Evolutionary conservation across 2,888 invertebrate species (phyloP), one percentile per base, ranked within the genome.

Genomic region (Macrosoma leucophasiata): DNA sequence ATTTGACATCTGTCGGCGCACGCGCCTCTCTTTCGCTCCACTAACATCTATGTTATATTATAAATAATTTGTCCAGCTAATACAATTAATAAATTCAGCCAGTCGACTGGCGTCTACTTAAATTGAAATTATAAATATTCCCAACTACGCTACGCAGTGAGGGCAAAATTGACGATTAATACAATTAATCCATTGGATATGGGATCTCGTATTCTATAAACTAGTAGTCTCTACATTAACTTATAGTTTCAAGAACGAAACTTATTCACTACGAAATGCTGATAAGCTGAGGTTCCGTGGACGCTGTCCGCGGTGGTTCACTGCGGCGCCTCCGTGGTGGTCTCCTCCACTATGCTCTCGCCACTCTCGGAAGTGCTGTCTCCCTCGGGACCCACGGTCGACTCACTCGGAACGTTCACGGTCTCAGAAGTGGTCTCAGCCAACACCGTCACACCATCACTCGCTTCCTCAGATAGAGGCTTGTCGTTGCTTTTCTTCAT

Each of bases 1-100:
- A 65, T 67, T 71, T 71, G 72, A 72, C 72, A 62, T 55, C 46
- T 55, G 55, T 37, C 23, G 41, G 30, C 45, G 52, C 48, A 48
- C 51, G 55, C 61, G 56, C 56, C 54, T 41, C 43, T 40, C 48
- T 43, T 53, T 54, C 61, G 55, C 50, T 58, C 53, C 50, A 50
- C 62, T 65, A 50, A 38, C n/a, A n/a, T 44, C 62, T 68, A 66
- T 48, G 47, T 42, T 48, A 39, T 55, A 56, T 61, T 74, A 75
- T 72, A 74, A 77, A 78, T 78, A 78, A 72, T 78, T 78, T 79
- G 77, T 79, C 81, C 79, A 69, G 62, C 71, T 77, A 73, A 59
- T 65, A 70, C 65, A 64, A 60, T 62, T 64, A 61, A 54, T 60
- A 60, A 62, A 60, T 62, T 62, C 54, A 64, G 64, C 65, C 68